These are phyloP conservation scores for Saccopteryx leptura DNA, from an alignment of 2,113 vertebrate species.

Conservation along the genomic window DNA sequence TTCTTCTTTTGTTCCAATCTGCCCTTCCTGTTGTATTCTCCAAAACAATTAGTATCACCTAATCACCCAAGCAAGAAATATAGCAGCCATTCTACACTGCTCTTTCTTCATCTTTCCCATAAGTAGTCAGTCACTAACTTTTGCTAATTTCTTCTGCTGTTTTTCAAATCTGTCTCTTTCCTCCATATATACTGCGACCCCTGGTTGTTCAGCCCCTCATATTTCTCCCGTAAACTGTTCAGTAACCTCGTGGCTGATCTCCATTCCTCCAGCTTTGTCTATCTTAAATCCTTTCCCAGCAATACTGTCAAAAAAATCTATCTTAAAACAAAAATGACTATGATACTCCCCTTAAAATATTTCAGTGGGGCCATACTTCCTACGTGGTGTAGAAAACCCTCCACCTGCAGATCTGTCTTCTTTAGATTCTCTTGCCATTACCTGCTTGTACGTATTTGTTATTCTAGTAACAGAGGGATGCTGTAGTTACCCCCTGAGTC, in stretches of 20 bases:
- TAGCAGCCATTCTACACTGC: not conserved
- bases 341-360: not conserved
- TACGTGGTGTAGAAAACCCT: not conserved
- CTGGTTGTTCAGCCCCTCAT: not conserved
- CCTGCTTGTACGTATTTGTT: not conserved
- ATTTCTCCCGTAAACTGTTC: not conserved
- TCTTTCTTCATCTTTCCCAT: not conserved
- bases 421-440: not conserved
- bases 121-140: not conserved
- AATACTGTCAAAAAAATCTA: not conserved
- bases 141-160: not conserved
- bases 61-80: not conserved
- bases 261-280: not conserved
- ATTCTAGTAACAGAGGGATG: not conserved
- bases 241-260: not conserved
- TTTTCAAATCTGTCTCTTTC: not conserved
- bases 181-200: not conserved
- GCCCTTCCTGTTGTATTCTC: not conserved
- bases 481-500: not conserved
- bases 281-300: not conserved
- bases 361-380: not conserved
- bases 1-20: not conserved
- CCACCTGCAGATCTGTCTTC: not conserved
- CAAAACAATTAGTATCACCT: not conserved
- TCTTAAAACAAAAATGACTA: not conserved